Conservation (phyloP, 2,797 vertebrate genomes). For the Coregonus ussuriensis region DNA sequence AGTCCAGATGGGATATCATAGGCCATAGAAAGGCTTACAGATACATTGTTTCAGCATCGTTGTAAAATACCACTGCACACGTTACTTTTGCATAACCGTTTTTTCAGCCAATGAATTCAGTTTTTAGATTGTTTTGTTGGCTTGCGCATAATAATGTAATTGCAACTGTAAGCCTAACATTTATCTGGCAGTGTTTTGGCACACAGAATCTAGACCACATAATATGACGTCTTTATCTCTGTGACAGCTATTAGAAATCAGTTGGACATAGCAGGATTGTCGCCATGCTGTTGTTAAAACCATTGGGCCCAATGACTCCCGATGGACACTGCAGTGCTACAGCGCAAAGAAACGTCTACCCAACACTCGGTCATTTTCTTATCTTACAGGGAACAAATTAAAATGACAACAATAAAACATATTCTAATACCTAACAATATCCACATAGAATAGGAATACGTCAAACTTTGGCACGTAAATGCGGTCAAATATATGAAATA, state of each 20-base stretch:
- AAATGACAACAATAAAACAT: constrained; percentile 4
- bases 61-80: not conserved
- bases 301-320: constrained; percentile 65
- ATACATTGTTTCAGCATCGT: not conserved
- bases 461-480: not conserved
- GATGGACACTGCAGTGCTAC: constrained; percentile 67
- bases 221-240: constrained; percentile 36
- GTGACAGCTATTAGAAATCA: constrained; percentile 45
- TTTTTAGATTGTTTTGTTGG: not conserved
- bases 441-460: not conserved
- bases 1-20: not conserved
- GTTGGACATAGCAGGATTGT: constrained; percentile 50
- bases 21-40: not conserved
- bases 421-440: not conserved
- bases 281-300: constrained; percentile 78
- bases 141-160: not conserved
- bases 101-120: not conserved
- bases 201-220: not conserved
- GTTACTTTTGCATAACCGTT: not conserved
- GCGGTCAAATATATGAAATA: not conserved
- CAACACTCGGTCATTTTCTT: not conserved
- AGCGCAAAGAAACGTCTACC: constrained; percentile 51
- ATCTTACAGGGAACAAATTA: not conserved
- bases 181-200: not conserved
- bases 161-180: not conserved